Conservation (phyloP, 2,888 invertebrate species). For the Agonopterix heracliana region DNA sequence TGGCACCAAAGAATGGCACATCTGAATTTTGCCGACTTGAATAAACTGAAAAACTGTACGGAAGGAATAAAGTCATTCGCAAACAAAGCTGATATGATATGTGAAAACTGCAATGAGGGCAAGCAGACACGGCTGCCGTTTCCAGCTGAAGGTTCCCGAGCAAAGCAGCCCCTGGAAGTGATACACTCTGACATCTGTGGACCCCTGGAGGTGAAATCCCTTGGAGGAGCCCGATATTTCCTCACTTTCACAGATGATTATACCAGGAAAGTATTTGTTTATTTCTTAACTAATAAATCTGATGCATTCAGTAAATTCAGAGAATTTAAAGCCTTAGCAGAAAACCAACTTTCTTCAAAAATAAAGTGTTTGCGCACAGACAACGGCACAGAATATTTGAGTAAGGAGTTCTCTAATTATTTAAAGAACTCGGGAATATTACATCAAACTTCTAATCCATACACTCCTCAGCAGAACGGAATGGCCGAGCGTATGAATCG, state of each 20-base stretch:
- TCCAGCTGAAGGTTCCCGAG: conserved; percentile 7
- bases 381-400: conserved; percentile 11
- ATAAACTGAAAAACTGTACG: no score
- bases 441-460: conserved; percentile 19
- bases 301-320: conserved; percentile 17
- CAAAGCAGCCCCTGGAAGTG: background rate
- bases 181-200: conserved; percentile 22
- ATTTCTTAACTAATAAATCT: conserved; percentile 25
- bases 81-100: background rate
- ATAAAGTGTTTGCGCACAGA: conserved; percentile 20
- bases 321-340: conserved; percentile 24
- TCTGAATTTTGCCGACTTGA: background rate
- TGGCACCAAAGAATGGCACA: conserved; percentile 6
- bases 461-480: conserved; percentile 8
- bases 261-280: conserved; percentile 22
- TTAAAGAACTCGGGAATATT: conserved; percentile 18
- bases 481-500: conserved; percentile 8
- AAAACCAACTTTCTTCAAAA: conserved; percentile 22
- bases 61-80: no score
- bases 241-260: conserved; percentile 28
- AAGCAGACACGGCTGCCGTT: conserved; percentile 14
- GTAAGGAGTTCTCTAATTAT: conserved; percentile 6
- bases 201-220: conserved; percentile 19
- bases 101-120: conserved; percentile 6
- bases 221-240: conserved; percentile 23